phyloP scores from a whole-genome alignment of 2,888 invertebrate genomes.

The Pteria penguin region DNA sequence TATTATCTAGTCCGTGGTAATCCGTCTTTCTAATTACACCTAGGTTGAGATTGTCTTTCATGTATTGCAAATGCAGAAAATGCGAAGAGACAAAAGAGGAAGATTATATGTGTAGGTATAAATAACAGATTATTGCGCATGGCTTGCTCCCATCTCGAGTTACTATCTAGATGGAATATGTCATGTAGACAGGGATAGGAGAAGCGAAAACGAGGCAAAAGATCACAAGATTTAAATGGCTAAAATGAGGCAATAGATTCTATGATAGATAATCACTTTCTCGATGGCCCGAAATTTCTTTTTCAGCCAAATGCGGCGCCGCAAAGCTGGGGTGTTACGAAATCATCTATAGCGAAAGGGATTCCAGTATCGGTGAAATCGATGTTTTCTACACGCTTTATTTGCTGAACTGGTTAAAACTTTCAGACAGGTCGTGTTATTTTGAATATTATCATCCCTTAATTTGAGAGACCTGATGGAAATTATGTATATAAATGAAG shows the following conservation, averaged over 20 bases:
- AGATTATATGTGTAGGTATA: background rate
- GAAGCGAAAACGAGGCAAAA: background rate
- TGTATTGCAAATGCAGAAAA: background rate
- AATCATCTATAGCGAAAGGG: background rate
- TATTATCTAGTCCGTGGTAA: conserved; percentile 16
- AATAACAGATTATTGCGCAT: conserved; percentile 24
- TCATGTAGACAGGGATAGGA: background rate
- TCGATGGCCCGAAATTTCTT: background rate
- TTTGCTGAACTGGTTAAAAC: background rate
- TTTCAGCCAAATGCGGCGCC: background rate
- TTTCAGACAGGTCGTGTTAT: background rate
- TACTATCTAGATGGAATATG: conserved; percentile 14
- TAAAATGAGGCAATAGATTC: background rate
- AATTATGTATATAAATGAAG: conserved; percentile 44
- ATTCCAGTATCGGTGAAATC: background rate
- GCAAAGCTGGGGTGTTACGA: background rate
- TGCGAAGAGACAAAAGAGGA: background rate
- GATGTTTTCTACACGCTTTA: background rate
- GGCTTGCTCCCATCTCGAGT: background rate
- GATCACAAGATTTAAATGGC: conserved; percentile 1
- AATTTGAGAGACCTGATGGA: conserved; percentile 41
- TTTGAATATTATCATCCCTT: conserved; percentile 11
- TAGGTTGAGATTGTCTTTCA: background rate
- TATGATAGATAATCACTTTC: too few relatives aligned
- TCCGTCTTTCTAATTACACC: conserved; percentile 14